Base-by-base conservation (phyloP, 2,888 invertebrate genomes). In the Lypha dubia region DNA sequence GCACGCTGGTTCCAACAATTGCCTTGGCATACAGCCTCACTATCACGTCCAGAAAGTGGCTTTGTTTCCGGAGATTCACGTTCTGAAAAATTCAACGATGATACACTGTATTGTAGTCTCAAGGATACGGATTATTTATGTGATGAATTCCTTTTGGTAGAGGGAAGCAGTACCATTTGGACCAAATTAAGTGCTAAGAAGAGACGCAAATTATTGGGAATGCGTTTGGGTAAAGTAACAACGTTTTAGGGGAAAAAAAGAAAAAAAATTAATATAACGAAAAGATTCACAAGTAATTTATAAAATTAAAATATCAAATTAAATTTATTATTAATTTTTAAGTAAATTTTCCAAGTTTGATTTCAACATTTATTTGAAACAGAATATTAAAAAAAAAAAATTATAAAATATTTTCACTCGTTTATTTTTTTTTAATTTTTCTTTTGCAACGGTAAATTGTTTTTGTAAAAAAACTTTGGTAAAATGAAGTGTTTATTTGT, bases 1-100 rank as follows among this genome's bases (percentile, higher is more conserved):
- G 95, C 96, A 89, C 94, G 96, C 67, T 96, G 96, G 96, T 96
- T 96, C 91, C 95, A 96, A 85, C 94, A 96, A 86, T 93, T 95
- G 87, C 92, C 92, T 68, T 92, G 92, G 92, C 89, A 91, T 68
- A 91, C 91, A 84, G 93, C 94, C 13, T 94, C 95, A 17, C 93
- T 95, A 79, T 96, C 96, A 11, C 93, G 96, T 11, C 96, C 95
- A 0, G 96, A 96, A 91, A 96, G 96, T 90, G 96, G 96, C 13
- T 96, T 96, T 91, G 94, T 96, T 44, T 95, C 95, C 24, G 95
- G 95, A 32, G 94, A 93, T 75, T 94, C 94, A 76, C 93, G 93
- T 79, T 93, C 93, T 17, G 94, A 93, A 87, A 93, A 92, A 86
- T 91, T 91, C 86, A 93, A 93, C 79, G 93, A 93, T 87, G 93